These are phyloP conservation scores for Drosophila tsacasi DNA, from an alignment of 1,140 invertebrate species.

Conservation along the genomic window DNA sequence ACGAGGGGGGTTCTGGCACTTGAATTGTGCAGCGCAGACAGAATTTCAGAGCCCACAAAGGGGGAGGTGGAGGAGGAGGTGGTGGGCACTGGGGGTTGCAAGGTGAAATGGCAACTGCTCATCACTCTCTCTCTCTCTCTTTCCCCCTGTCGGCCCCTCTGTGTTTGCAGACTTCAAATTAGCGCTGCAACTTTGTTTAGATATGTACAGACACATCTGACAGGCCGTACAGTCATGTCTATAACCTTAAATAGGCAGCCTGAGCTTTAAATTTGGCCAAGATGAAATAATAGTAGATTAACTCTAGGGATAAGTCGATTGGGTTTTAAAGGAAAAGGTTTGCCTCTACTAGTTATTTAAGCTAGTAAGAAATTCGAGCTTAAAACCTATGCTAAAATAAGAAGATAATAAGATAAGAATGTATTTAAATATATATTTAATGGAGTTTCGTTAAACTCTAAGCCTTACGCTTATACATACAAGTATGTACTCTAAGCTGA, in stretches of 20 bases:
- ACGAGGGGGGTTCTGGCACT: too few relatives aligned
- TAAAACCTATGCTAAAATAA: neutral
- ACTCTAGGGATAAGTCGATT: neutral
- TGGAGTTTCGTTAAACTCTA: neutral
- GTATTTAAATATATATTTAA: neutral
- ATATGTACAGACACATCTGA: conserved; percentile 40
- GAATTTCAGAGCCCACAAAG: conserved; percentile 60
- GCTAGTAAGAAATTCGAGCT: neutral
- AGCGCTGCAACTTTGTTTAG: conserved; percentile 66
- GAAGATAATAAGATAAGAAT: neutral
- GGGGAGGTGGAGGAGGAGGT: neutral
- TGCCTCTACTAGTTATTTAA: neutral
- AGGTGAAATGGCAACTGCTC: conserved; percentile 66
- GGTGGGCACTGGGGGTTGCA: conserved; percentile 17
- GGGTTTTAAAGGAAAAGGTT: neutral
- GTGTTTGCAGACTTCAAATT: conserved; percentile 67
- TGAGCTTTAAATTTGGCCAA: neutral
- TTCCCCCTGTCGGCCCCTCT: conserved; percentile 6
- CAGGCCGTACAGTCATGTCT: conserved; percentile 29
- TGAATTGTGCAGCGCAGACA: conserved; percentile 80
- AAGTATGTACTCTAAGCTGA: neutral
- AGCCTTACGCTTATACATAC: neutral
- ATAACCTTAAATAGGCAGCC: neutral
- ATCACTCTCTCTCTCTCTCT: conserved; percentile 34
- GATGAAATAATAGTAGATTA: neutral